Evolutionary conservation across 2,113 vertebrate genomes (phyloP).

Genomic region (Phyllopteryx taeniolatus): DNA sequence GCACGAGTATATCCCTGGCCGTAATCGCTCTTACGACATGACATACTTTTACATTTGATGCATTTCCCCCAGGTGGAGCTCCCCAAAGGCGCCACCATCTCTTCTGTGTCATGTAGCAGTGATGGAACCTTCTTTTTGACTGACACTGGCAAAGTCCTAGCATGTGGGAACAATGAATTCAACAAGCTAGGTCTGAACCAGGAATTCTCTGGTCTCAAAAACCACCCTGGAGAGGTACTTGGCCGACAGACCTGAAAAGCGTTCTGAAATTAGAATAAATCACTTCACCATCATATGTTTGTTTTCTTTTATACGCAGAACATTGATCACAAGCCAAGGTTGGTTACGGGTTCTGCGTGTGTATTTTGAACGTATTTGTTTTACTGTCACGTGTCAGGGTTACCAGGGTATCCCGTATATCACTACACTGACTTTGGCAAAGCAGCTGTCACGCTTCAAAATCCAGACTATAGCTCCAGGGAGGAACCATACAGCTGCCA

Average conservation of each 20-base stretch:
- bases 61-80: constrained; percentile 80
- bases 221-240: constrained; percentile 77
- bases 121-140: constrained; percentile 95
- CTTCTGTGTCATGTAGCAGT: constrained; percentile 86
- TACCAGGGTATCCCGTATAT: constrained; percentile 88
- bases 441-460: constrained; percentile 90
- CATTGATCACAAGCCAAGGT: not conserved
- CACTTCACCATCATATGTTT: no score
- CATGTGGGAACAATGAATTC: constrained; percentile 94
- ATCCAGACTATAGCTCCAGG: constrained; percentile 86
- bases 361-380: not conserved
- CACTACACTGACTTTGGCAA: constrained; percentile 89
- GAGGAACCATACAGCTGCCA: constrained; percentile 92
- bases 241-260: not conserved
- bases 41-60: not conserved
- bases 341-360: no score
- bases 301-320: not conserved
- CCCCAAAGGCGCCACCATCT: constrained; percentile 84
- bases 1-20: not conserved
- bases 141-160: constrained; percentile 90
- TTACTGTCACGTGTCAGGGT: constrained; percentile 62
- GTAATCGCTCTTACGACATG: not conserved
- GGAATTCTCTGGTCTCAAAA: constrained; percentile 91
- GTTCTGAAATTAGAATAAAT: not conserved
- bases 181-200: constrained; percentile 97